These are phyloP conservation scores for Brotula barbata DNA, from an alignment of 2,797 vertebrate genomes.

Conservation along the genomic window DNA sequence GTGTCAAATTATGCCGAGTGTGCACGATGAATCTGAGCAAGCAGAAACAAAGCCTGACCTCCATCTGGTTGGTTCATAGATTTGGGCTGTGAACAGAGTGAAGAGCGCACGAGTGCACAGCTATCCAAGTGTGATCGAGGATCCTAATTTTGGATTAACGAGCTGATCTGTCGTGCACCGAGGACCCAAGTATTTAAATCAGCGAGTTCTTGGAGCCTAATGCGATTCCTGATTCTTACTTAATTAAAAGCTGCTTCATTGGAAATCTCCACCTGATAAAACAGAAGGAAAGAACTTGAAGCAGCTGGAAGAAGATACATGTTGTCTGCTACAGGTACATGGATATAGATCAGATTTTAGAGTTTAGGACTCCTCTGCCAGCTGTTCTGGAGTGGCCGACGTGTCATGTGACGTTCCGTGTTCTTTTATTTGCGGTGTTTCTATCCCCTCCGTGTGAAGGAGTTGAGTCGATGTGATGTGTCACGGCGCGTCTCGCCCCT, in stretches of 20 bases:
- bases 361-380: conserved; percentile 6
- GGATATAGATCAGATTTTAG: too few relatives aligned
- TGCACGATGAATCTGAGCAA: too few relatives aligned
- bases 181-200: too few relatives aligned
- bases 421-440: conserved; percentile 41
- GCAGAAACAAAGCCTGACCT: too few relatives aligned
- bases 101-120: too few relatives aligned
- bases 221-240: background rate
- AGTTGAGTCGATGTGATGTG: conserved; percentile 4
- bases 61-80: too few relatives aligned
- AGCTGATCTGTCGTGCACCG: too few relatives aligned
- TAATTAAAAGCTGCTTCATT: conserved; percentile 5
- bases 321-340: conserved; percentile 2
- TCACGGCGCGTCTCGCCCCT: background rate
- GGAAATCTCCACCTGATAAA: conserved; percentile 1
- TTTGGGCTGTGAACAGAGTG: too few relatives aligned
- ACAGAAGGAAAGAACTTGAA: background rate
- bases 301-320: background rate
- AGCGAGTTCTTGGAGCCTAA: too few relatives aligned
- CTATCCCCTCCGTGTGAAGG: background rate
- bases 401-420: conserved; percentile 46
- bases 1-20: too few relatives aligned
- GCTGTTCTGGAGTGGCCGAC: conserved; percentile 53
- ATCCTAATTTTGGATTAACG: too few relatives aligned
- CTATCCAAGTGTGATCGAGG: too few relatives aligned